These are phyloP conservation scores for Phacellophora camtschatica DNA, from an alignment of 30 jellyfish, hydroid and myxozoan genomes.

Conservation along the genomic window DNA sequence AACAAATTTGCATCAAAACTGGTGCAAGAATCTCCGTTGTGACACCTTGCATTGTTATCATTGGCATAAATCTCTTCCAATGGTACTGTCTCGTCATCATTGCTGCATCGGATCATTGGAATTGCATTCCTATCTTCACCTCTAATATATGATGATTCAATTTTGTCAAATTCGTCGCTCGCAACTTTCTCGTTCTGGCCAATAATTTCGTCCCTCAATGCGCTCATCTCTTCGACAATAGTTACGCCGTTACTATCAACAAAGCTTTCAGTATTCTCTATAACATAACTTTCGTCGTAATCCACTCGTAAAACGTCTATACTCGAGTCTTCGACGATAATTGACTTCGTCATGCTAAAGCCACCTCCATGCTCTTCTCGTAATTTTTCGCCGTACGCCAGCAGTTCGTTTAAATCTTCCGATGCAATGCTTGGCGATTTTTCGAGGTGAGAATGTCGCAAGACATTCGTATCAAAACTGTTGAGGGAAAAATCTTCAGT, in stretches of 20 bases:
- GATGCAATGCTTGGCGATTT: conserved; percentile 41
- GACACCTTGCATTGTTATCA: background rate
- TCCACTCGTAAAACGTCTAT: background rate
- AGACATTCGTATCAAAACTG: background rate
- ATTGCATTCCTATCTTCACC: background rate
- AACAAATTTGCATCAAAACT: background rate
- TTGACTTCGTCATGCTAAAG: background rate
- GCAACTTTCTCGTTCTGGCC: background rate
- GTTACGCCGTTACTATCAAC: background rate
- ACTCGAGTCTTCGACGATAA: background rate
- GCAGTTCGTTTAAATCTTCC: conserved; percentile 29
- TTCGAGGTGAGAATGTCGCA: background rate
- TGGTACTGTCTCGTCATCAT: background rate
- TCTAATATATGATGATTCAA: background rate
- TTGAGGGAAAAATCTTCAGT: background rate
- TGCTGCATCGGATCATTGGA: background rate
- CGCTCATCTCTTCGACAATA: background rate
- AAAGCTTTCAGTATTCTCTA: background rate
- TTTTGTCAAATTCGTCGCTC: background rate
- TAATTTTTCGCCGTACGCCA: conserved; percentile 29
- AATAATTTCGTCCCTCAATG: background rate
- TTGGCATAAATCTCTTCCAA: too few species aligned
- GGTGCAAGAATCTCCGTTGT: background rate
- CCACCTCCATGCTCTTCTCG: background rate
- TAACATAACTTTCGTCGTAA: conserved; percentile 38